These are phyloP conservation scores for Nematolebias whitei DNA, from an alignment of 2,113 vertebrate species.

Conservation along the genomic window DNA sequence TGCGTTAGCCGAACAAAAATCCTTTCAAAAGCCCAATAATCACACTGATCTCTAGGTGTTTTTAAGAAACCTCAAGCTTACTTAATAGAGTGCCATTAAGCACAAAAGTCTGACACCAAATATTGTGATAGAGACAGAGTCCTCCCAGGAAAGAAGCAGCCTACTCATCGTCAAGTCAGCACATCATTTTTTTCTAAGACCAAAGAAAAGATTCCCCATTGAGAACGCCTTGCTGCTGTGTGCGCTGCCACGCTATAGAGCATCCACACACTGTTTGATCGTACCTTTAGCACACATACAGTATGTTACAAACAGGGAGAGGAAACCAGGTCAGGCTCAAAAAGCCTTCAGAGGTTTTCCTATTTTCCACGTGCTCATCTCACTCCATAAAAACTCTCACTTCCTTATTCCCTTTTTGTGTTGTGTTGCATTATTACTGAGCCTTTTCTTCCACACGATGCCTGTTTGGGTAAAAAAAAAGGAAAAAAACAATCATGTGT, in stretches of 20 bases:
- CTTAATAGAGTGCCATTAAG: conserved; percentile 3
- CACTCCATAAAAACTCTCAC: conserved; percentile 31
- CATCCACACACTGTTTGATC: conserved; percentile 66
- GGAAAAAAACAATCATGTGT: conserved; percentile 8
- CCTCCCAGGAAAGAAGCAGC: conserved; percentile 30
- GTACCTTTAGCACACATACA: conserved; percentile 53
- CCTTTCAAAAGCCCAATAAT: neutral
- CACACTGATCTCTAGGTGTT: neutral
- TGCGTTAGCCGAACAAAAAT: conserved; percentile 12
- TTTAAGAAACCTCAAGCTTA: neutral
- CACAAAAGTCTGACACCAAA: conserved; percentile 24
- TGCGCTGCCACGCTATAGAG: conserved; percentile 52
- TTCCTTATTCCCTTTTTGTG: conserved; percentile 25
- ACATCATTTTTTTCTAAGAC: conserved; percentile 24
- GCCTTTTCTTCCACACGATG: conserved; percentile 6
- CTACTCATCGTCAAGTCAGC: conserved; percentile 35
- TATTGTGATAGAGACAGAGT: conserved; percentile 21
- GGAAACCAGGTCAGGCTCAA: conserved; percentile 69
- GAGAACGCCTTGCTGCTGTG: conserved; percentile 37
- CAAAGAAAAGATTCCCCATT: conserved; percentile 37
- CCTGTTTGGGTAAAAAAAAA: conserved; percentile 7
- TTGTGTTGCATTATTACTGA: conserved; percentile 48
- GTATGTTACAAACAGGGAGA: conserved; percentile 58
- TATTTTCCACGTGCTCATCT: conserved; percentile 45
- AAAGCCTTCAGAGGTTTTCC: conserved; percentile 49